Evolutionary conservation across 2,113 vertebrate species (phyloP).

Genomic region (Hemiprocne comata): DNA sequence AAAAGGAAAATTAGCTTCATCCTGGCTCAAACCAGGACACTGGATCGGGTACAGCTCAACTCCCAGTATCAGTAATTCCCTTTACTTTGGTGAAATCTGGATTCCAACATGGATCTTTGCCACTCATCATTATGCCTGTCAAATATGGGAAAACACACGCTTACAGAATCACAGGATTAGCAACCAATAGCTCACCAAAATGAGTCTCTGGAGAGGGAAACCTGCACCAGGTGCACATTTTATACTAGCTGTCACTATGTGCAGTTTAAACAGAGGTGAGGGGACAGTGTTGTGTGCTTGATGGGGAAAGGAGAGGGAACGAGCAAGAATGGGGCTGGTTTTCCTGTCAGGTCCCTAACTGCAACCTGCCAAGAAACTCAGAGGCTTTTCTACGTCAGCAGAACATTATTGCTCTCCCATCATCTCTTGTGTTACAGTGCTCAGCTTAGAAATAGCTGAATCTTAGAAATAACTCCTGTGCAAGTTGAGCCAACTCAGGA

Average conservation of each 20-base stretch:
- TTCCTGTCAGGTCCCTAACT: not conserved
- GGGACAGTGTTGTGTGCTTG: rapidly evolving
- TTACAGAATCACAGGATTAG: not conserved
- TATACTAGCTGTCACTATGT: not conserved
- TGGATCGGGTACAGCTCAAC: not conserved
- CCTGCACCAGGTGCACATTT: not conserved
- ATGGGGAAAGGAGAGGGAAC: not conserved
- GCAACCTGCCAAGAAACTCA: not conserved
- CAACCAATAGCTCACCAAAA: not conserved
- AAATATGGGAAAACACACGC: not conserved
- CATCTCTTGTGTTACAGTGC: not conserved
- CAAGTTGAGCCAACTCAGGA: not conserved
- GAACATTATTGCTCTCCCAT: not conserved
- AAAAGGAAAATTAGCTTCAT: no score
- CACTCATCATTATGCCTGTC: not conserved
- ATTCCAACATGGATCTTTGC: not conserved
- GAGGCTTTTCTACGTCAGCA: constrained; percentile 8
- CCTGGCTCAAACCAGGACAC: no score
- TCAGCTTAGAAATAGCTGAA: constrained; percentile 10
- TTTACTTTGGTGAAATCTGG: not conserved
- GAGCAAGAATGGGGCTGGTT: not conserved
- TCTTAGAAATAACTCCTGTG: not conserved
- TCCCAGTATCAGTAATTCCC: not conserved
- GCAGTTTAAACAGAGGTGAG: not conserved
- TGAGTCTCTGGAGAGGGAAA: not conserved